Conservation (phyloP, 2,113 vertebrate genomes). For the Triplophysa dalaica region DNA sequence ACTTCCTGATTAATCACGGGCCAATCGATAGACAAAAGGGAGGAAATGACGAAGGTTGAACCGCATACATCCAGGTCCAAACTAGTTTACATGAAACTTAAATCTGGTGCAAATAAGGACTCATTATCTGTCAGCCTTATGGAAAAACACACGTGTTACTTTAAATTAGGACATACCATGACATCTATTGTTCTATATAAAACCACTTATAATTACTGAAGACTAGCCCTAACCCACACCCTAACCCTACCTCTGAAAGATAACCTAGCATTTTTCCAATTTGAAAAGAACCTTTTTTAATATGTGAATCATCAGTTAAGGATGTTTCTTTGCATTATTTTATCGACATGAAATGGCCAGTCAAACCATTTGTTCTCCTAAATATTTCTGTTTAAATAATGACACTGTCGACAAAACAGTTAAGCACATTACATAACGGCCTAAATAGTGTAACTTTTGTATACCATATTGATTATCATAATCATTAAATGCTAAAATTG, state of each 20-base stretch:
- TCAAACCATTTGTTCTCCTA: too few relatives aligned
- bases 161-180: not conserved
- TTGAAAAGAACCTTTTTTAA: too few relatives aligned
- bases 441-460: too few relatives aligned
- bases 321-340: too few relatives aligned
- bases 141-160: not conserved
- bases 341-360: too few relatives aligned
- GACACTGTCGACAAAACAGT: too few relatives aligned
- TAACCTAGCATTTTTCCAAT: too few relatives aligned
- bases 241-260: not conserved
- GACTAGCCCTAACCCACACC: not conserved
- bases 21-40: slow-evolving; percentile 30
- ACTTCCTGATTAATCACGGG: slow-evolving; percentile 15
- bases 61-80: not conserved
- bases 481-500: too few relatives aligned
- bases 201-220: not conserved
- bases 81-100: not conserved
- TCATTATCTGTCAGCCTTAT: not conserved
- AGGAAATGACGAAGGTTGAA: not conserved
- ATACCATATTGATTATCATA: too few relatives aligned
- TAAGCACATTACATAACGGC: too few relatives aligned
- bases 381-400: too few relatives aligned
- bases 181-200: slow-evolving; percentile 3
- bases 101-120: not conserved
- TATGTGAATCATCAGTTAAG: too few relatives aligned